These are phyloP conservation scores for Macquaria australasica DNA, from an alignment of 2,113 vertebrate species.

Conservation along the genomic window DNA sequence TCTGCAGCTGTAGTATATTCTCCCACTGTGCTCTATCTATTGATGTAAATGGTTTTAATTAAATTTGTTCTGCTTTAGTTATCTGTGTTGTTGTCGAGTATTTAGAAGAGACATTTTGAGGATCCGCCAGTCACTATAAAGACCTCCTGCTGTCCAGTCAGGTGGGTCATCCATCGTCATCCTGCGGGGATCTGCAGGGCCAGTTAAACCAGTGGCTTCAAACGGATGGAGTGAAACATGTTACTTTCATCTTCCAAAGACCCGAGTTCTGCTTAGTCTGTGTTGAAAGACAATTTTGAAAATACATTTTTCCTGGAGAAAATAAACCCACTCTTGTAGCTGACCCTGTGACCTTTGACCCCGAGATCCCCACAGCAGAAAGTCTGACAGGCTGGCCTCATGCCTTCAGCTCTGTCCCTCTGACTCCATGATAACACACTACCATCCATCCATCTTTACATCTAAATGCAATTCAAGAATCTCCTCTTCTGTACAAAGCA, in stretches of 20 bases:
- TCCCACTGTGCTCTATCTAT: constrained; percentile 1
- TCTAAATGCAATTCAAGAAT: constrained; percentile 7
- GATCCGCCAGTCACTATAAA: constrained; percentile 50
- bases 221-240: neutral
- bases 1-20: neutral
- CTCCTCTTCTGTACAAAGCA: constrained; percentile 65
- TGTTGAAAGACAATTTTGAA: neutral
- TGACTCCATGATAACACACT: constrained; percentile 20
- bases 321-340: neutral
- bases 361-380: constrained; percentile 55
- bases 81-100: constrained; percentile 20
- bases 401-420: constrained; percentile 56
- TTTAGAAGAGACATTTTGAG: constrained; percentile 52
- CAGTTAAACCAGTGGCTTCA: neutral
- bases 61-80: constrained; percentile 69
- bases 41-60: neutral
- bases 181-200: constrained; percentile 61
- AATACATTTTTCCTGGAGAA: neutral
- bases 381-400: constrained; percentile 65
- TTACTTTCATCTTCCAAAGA: neutral
- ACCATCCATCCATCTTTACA: neutral
- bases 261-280: neutral
- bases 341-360: constrained; percentile 39
- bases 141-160: constrained; percentile 74
- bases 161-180: constrained; percentile 74